Percentiles rank a stretch among this genome's conserved stretches.
Conservation (phyloP, 2,113 vertebrate species). For the Sapajus apella region DNA sequence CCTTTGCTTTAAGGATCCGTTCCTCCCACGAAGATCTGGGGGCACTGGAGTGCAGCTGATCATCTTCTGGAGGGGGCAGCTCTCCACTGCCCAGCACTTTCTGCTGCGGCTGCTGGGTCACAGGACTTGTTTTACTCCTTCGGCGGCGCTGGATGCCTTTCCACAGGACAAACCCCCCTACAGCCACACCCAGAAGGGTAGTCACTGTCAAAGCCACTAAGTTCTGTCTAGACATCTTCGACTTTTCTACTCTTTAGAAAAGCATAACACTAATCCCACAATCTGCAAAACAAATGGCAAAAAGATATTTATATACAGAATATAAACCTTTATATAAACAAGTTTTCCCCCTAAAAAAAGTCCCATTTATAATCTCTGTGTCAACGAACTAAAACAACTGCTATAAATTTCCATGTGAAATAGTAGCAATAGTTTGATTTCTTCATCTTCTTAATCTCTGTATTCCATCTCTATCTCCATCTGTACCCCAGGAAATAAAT, state of each 20-base stretch:
- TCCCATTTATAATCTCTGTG: neutral
- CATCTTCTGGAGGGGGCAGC: neutral
- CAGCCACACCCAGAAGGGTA: conserved; percentile 88
- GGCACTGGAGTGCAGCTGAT: conserved; percentile 43
- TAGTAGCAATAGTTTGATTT: neutral
- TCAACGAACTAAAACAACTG: conserved; percentile 2
- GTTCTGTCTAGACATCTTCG: conserved; percentile 89
- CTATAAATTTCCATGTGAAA: neutral
- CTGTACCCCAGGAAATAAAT: neutral
- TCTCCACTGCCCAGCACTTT: conserved; percentile 61
- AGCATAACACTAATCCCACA: conserved; percentile 44
- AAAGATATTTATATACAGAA: conserved; percentile 43
- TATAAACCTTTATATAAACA: neutral
- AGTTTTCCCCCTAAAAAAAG: neutral
- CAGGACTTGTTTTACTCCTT: conserved; percentile 61
- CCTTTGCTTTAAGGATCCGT: conserved; percentile 85
- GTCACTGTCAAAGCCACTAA: conserved; percentile 87
- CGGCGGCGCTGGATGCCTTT: conserved; percentile 81
- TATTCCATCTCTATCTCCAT: neutral
- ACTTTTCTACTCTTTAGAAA: conserved; percentile 66
- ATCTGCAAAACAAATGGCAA: conserved; percentile 77
- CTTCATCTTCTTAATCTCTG: neutral
- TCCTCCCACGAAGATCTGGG: conserved; percentile 79
- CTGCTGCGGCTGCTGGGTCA: neutral
- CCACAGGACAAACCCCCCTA: conserved; percentile 93